phyloP scores from a whole-genome alignment of 2,888 invertebrate species.

The Netelia virgata region DNA sequence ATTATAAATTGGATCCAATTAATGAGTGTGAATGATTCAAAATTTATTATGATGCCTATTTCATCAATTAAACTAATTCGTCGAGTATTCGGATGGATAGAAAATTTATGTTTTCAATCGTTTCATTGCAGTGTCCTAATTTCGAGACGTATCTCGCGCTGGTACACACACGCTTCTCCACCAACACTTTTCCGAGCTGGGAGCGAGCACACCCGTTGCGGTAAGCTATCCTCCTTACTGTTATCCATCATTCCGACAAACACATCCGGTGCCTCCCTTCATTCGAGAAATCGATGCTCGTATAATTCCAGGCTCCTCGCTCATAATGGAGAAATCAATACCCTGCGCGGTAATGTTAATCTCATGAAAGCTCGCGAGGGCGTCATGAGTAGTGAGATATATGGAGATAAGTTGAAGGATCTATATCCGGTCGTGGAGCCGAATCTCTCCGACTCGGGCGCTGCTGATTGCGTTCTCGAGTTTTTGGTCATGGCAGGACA shows the following conservation, averaged over 20 bases:
- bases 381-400: slow-evolving; percentile 95
- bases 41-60: slow-evolving; percentile 71
- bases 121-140: slow-evolving; percentile 89
- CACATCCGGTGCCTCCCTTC: not conserved
- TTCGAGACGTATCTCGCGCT: slow-evolving; percentile 98
- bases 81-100: not conserved
- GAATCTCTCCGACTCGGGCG: slow-evolving; percentile 98
- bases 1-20: slow-evolving; percentile 75
- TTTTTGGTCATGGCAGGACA: slow-evolving; percentile 97
- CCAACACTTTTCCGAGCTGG: slow-evolving; percentile 99
- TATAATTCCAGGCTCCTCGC: slow-evolving; percentile 90
- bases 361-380: slow-evolving; percentile 99
- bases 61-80: not conserved
- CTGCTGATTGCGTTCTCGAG: slow-evolving; percentile 98
- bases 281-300: slow-evolving; percentile 7
- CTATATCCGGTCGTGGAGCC: slow-evolving; percentile 99
- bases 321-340: slow-evolving; percentile 99
- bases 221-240: slow-evolving; percentile 84
- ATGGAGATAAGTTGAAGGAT: slow-evolving; percentile 93
- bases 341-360: slow-evolving; percentile 98
- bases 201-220: slow-evolving; percentile 99
- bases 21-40: slow-evolving; percentile 78
- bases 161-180: slow-evolving; percentile 99
- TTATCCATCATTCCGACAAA: slow-evolving; percentile 11
- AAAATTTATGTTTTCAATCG: slow-evolving; percentile 27